phyloP scores from a whole-genome alignment of 2,113 vertebrate genomes.

The Ceuthmochares aereus region DNA sequence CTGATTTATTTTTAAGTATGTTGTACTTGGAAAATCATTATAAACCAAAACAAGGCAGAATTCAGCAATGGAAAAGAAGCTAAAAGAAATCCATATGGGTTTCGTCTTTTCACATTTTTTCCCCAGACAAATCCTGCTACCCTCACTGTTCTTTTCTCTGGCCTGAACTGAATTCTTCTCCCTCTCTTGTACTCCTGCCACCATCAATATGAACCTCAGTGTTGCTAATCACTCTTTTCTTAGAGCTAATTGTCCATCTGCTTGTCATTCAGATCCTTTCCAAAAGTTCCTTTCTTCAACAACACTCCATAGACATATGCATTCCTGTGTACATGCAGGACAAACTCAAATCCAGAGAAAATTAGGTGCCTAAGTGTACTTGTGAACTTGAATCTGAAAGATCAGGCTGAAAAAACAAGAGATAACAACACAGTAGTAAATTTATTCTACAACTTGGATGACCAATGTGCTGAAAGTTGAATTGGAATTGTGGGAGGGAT shows the following conservation, averaged over 20 bases:
- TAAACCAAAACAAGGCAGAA: constrained; percentile 50
- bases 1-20: constrained; percentile 56
- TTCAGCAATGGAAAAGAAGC: constrained; percentile 44
- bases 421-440: background rate
- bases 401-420: background rate
- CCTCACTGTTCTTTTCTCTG: background rate
- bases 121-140: background rate
- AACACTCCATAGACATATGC: background rate
- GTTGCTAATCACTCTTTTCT: background rate
- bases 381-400: background rate
- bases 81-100: constrained; percentile 26
- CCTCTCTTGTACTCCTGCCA: background rate
- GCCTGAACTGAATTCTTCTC: background rate
- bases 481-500: background rate
- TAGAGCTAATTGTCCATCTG: background rate
- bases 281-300: background rate
- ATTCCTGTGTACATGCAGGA: background rate
- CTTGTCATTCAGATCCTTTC: background rate
- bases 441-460: background rate
- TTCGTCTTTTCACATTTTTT: background rate
- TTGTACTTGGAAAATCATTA: constrained; percentile 64
- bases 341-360: background rate
- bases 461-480: background rate
- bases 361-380: background rate
- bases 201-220: background rate